phyloP scores from a whole-genome alignment of 2,113 vertebrate genomes.

The Melierax canorus region DNA sequence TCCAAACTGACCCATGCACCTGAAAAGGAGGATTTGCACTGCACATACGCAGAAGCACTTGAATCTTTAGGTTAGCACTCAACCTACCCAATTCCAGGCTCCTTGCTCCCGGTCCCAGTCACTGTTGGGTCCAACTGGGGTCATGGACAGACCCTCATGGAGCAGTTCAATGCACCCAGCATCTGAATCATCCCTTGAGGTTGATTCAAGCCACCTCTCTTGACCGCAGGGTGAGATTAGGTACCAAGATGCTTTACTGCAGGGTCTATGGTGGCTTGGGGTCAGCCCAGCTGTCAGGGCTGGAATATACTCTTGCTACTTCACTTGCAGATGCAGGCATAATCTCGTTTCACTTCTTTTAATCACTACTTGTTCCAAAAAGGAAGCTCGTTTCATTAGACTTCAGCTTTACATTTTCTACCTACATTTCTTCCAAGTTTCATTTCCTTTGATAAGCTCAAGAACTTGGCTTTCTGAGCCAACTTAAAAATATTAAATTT shows the following conservation, averaged over 20 bases:
- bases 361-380: background rate
- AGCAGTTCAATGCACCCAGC: background rate
- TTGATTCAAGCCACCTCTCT: background rate
- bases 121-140: background rate
- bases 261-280: background rate
- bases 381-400: background rate
- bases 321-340: background rate
- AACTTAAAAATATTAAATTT: background rate
- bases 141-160: background rate
- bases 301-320: background rate
- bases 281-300: background rate
- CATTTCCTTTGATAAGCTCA: background rate
- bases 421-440: background rate
- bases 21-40: background rate
- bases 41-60: background rate
- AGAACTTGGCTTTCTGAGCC: background rate
- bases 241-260: background rate
- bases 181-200: background rate
- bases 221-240: background rate
- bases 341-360: background rate
- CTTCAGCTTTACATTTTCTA: background rate
- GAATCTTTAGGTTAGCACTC: background rate
- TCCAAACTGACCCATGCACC: background rate
- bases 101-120: background rate
- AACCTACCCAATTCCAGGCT: background rate